Conservation (phyloP, 2,888 invertebrate genomes). For the Heliconius hortense region DNA sequence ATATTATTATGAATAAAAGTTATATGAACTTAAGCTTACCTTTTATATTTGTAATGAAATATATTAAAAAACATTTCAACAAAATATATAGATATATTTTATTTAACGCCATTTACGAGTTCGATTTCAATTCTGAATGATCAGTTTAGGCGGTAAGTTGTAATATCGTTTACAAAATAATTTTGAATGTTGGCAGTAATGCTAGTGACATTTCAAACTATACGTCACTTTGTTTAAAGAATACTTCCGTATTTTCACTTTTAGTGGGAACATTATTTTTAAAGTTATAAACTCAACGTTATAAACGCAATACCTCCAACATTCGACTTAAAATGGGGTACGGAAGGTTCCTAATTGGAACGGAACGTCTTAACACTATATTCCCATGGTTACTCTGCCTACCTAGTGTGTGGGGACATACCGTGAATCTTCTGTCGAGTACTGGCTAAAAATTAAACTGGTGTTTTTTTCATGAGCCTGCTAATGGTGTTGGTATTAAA, state of each 20-base stretch:
- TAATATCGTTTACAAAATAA: conserved; percentile 24
- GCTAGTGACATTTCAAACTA: background rate
- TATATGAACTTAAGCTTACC: background rate
- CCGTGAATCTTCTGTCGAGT: no score
- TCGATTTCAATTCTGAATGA: background rate
- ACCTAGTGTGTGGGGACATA: no score
- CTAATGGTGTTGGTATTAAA: background rate
- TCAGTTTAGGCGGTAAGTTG: background rate
- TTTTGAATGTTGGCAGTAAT: conserved; percentile 7
- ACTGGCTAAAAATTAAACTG: no score
- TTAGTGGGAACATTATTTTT: conserved; percentile 12
- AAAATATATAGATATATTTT: background rate
- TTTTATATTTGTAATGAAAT: background rate
- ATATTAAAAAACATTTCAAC: background rate
- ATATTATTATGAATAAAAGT: no score
- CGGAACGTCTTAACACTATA: no score
- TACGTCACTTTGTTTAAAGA: conserved; percentile 5
- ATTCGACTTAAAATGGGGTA: no score
- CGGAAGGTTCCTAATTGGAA: no score
- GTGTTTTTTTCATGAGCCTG: background rate
- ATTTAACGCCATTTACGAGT: background rate
- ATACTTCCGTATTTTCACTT: conserved; percentile 12
- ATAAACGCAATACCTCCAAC: no score
- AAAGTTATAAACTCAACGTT: no score
- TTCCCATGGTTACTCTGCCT: no score